Base-by-base conservation (phyloP, 1,140 invertebrate species). In the Melitaea cinxia region DNA sequence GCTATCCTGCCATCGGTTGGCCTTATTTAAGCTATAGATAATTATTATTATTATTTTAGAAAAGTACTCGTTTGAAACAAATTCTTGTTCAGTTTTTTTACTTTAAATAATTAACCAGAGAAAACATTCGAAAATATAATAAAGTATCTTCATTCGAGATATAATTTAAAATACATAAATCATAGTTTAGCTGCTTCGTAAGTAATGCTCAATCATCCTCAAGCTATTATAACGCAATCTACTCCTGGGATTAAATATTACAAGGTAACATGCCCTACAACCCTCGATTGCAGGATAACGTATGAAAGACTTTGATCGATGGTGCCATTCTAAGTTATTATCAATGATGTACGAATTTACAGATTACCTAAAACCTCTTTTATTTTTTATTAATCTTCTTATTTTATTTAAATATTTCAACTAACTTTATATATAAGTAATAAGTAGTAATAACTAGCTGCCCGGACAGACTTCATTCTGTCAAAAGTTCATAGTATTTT, bases 231-330 rank as follows among this genome's bases (percentile, higher is more conserved):
- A 68, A 73, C 69, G 70, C 65, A 77, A 77, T 80, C 72, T 75
- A 81, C 68, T 72, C 68, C 39, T 2, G 54, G 66, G 72, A 73
- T 80, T 76, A 81, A 79, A 82, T 79, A 73, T 77, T 78, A 80
- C 68, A 78, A 77, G 61, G 72, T 69, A 68, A 74, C 72, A 70
- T 72, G 70, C 68, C 65, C 58, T 65, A 52, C 33, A 10, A 45
- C 39, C 49, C 35, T 35, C 28, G 70, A 52, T 63, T 37, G 59
- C 54, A 54, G 65, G 71, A 70, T 73, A 70, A 73, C 65, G 65
- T 71, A 69, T 70, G 70, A 55, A 67, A 63, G 75, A 75, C 73
- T 68, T 78, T 82, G 80, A 82, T 82, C 64, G 77, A 82, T 82
- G 70, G 63, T 52, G 39, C 65, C 65, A 65, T 60, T 73, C 21